A percentile compares a stretch with the other conserved stretches of the same genome.
These are phyloP conservation scores for Blera fallax DNA, from an alignment of 2,888 invertebrate species.

Conservation along the genomic window DNA sequence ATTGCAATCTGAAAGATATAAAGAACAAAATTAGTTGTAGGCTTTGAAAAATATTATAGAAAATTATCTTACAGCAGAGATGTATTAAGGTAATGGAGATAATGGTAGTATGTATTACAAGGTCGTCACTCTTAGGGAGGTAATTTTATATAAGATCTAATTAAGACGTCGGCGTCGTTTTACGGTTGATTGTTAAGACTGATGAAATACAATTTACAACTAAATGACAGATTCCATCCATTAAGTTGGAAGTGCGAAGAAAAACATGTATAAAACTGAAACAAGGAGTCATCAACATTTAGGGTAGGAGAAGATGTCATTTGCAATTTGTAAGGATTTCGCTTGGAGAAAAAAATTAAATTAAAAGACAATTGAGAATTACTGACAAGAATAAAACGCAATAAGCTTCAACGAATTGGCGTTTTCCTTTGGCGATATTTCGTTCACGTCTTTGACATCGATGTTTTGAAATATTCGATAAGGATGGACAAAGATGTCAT, in stretches of 20 bases:
- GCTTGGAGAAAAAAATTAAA: neutral
- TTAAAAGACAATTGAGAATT: no score
- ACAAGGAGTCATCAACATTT: neutral
- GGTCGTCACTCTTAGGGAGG: neutral
- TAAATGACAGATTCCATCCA: conserved; percentile 4
- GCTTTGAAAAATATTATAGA: neutral
- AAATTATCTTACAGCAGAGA: neutral
- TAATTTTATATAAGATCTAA: conserved; percentile 25
- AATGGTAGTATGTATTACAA: neutral
- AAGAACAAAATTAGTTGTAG: neutral
- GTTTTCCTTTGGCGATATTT: no score
- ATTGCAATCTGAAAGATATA: conserved; percentile 25
- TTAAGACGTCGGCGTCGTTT: neutral
- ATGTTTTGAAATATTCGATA: neutral
- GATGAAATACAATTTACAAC: neutral
- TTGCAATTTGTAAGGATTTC: neutral
- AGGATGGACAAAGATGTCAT: neutral
- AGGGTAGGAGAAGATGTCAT: neutral
- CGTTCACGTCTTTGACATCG: no score
- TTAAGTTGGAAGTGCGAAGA: neutral
- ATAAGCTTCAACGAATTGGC: no score
- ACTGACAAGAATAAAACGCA: no score
- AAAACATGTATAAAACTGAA: neutral
- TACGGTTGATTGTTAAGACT: conserved; percentile 4
- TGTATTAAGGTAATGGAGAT: conserved; percentile 2